Conservation (phyloP, 2,113 vertebrate species). For the Sander lucioperca region DNA sequence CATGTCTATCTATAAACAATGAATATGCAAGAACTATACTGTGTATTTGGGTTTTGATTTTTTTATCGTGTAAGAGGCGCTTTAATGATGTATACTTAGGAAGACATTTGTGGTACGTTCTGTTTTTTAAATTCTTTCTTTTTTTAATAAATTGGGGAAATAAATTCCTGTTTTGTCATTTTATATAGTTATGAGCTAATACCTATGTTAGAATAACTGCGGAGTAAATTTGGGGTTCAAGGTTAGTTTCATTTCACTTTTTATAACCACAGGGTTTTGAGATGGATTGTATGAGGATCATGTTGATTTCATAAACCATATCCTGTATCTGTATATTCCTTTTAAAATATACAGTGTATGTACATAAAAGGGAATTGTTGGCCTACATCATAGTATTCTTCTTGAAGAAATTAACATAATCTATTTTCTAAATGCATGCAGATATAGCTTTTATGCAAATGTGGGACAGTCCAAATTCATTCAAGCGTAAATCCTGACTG, state of each 20-base stretch:
- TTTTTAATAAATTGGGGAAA: slow-evolving; percentile 81
- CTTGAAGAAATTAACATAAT: neutral
- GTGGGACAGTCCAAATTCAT: slow-evolving; percentile 26
- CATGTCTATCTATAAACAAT: slow-evolving; percentile 71
- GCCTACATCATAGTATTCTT: neutral
- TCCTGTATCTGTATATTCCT: too few relatives aligned
- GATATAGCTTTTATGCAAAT: slow-evolving; percentile 57
- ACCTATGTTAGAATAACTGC: neutral
- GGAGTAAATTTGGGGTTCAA: neutral
- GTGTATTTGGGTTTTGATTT: slow-evolving; percentile 86
- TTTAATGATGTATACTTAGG: slow-evolving; percentile 81
- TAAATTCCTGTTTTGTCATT: slow-evolving; percentile 46
- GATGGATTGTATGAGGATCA: neutral
- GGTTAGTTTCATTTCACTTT: neutral
- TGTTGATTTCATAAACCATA: too few relatives aligned
- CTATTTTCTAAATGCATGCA: neutral
- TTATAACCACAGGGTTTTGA: neutral
- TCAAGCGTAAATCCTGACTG: slow-evolving; percentile 72
- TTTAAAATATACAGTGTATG: neutral
- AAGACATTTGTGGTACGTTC: slow-evolving; percentile 81
- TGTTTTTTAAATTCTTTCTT: slow-evolving; percentile 72
- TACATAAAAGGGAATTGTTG: neutral
- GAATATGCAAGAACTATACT: slow-evolving; percentile 84
- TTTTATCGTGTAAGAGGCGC: slow-evolving; percentile 72
- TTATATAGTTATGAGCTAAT: slow-evolving; percentile 16